Evolutionary conservation across 2,888 invertebrate species (phyloP), one percentile per base, ranked within the genome.

Genomic region (Cistogaster globosa): DNA sequence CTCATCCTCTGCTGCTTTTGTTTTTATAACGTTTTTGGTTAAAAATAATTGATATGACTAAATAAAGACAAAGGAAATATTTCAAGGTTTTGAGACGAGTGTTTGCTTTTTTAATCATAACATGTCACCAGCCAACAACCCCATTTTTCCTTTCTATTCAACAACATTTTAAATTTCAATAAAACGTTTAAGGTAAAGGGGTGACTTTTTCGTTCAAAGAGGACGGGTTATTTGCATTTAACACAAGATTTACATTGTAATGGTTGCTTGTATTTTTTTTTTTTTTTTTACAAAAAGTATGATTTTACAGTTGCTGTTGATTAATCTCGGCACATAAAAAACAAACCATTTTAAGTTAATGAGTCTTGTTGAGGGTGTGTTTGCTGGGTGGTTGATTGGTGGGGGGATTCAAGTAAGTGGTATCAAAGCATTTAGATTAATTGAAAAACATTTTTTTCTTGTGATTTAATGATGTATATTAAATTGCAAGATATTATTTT

Each of bases 101-200:
- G 48, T 76, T 69, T 83, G 38, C 58, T 72, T 42, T 69, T 74
- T 62, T 78, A 78, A 85, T 82, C 78, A 85, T 71, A 55, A 78
- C 53, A 75, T 78, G 67, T 82, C 78, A 82, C 55, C 78, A 67
- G 75, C 16, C 62, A 55, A 75, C 62, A 55, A 75, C 79, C 65
- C 60, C 57, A 22, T n/a, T 14, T 16, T 14, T 18, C 12, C n/a
- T 32, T 6, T 32, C 6, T 18, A 16, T 38, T 5, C 0, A 2
- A 14, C 5, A 65, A 12, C 16, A 48, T 76, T 76, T 57, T 32
- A 57, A 48, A 57, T 62, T 65, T 45, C 12, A 20, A 16, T 67
- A 42, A 53, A 69, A 69, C 8, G 32, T 5, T 32, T 55, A 18
- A 11, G 16, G 18, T n/a, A 12, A 22, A 26, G 63, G 69, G 55